phyloP scores from a whole-genome alignment of 2,888 invertebrate genomes.

The Drosophila ustulata region DNA sequence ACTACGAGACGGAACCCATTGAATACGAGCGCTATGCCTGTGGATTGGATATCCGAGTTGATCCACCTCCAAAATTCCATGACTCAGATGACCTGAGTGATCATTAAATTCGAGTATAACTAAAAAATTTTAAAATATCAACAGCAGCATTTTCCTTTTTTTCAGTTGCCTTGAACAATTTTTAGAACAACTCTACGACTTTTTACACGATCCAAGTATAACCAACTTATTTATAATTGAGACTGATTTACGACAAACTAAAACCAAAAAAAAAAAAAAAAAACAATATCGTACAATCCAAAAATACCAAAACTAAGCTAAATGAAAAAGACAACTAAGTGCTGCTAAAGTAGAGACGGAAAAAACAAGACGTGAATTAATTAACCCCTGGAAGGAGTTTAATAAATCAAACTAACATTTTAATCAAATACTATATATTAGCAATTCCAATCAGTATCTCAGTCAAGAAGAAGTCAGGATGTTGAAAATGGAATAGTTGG shows the following conservation, averaged over 20 bases:
- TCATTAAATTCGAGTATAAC: conserved; percentile 62
- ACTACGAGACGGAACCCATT: conserved; percentile 86
- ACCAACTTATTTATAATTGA: conserved; percentile 82
- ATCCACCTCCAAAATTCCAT: conserved; percentile 92
- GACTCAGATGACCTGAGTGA: conserved; percentile 88
- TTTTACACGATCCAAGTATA: conserved; percentile 75
- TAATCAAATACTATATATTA: conserved; percentile 66
- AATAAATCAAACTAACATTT: conserved; percentile 65
- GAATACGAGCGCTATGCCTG: conserved; percentile 89
- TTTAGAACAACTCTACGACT: conserved; percentile 70
- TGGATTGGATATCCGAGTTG: conserved; percentile 91
- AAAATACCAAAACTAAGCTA: conserved; percentile 26
- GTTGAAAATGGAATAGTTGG: conserved; percentile 20
- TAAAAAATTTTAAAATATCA: not conserved
- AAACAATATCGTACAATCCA: conserved; percentile 37
- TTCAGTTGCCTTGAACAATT: conserved; percentile 74
- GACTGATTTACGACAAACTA: conserved; percentile 81
- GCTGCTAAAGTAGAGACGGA: conserved; percentile 35
- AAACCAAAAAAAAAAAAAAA: conserved; percentile 39
- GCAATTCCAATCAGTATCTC: conserved; percentile 52
- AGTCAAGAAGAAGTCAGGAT: conserved; percentile 19
- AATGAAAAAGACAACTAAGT: conserved; percentile 15
- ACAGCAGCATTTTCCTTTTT: conserved; percentile 70
- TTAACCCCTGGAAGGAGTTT: conserved; percentile 37
- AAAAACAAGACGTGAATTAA: conserved; percentile 14